These are phyloP conservation scores for Ectemnius cavifrons DNA, from an alignment of 2,888 invertebrate genomes.

Conservation along the genomic window DNA sequence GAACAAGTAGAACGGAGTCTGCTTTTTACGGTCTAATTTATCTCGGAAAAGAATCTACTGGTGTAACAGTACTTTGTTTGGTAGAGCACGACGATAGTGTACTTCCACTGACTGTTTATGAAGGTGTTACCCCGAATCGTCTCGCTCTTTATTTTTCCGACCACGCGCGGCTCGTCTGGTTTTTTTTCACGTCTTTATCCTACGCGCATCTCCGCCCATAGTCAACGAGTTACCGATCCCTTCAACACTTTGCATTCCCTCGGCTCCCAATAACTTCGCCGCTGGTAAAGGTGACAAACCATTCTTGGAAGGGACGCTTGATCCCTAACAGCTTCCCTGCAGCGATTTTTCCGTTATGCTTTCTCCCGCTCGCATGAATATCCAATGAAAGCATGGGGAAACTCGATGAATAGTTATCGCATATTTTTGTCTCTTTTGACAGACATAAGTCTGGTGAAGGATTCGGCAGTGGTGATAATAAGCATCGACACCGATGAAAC, in stretches of 20 bases:
- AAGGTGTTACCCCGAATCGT: constrained; percentile 49
- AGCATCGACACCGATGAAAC: constrained; percentile 56
- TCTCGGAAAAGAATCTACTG: constrained; percentile 51
- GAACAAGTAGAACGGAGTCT: constrained; percentile 49
- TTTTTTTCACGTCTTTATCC: constrained; percentile 47
- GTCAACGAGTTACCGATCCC: constrained; percentile 26
- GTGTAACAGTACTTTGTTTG: constrained; percentile 37
- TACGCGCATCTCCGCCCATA: constrained; percentile 41
- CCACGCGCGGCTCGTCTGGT: constrained; percentile 27
- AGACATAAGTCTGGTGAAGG: constrained; percentile 68
- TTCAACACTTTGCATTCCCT: constrained; percentile 49
- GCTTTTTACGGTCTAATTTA: constrained; percentile 57
- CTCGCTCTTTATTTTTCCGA: constrained; percentile 34
- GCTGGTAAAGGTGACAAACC: constrained; percentile 24
- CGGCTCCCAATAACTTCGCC: constrained; percentile 41
- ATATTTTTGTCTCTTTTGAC: background rate
- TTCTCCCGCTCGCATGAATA: constrained; percentile 29
- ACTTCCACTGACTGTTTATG: constrained; percentile 34
- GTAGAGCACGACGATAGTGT: constrained; percentile 24
- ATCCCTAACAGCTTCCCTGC: constrained; percentile 37
- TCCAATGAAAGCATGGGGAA: constrained; percentile 17
- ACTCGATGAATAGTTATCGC: background rate
- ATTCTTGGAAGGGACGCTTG: constrained; percentile 34
- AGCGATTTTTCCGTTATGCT: constrained; percentile 30
- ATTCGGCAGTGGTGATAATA: constrained; percentile 70